These are phyloP conservation scores for Luffia ferchaultella DNA, from an alignment of 2,888 invertebrate genomes.

Conservation along the genomic window DNA sequence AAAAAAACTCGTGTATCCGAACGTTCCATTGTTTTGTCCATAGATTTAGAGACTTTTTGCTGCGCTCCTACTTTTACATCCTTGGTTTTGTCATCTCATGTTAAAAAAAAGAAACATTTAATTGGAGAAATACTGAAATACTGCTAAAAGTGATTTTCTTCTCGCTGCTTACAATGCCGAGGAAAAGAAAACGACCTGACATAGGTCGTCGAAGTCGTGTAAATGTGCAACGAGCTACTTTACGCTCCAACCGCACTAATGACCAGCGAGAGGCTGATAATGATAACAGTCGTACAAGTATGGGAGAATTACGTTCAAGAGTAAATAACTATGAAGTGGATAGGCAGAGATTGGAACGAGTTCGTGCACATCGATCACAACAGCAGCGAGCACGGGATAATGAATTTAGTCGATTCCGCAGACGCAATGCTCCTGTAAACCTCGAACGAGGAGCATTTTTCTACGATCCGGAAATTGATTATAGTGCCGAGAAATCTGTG, in stretches of 20 bases:
- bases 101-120: slow-evolving; percentile 7
- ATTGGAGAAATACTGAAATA: slow-evolving; percentile 7
- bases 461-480: slow-evolving; percentile 17
- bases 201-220: slow-evolving; percentile 21
- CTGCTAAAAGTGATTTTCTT: slow-evolving; percentile 4
- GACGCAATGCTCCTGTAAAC: slow-evolving; percentile 11
- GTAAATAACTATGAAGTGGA: slow-evolving; percentile 11
- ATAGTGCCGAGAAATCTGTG: slow-evolving; percentile 15
- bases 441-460: slow-evolving; percentile 17
- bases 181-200: slow-evolving; percentile 21
- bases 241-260: slow-evolving; percentile 23
- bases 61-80: slow-evolving; percentile 7
- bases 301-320: slow-evolving; percentile 13
- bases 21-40: no score
- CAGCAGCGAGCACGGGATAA: slow-evolving; percentile 14
- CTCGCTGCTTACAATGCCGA: no score
- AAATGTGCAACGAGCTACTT: no score
- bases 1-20: no score
- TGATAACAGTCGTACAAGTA: slow-evolving; percentile 13
- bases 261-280: slow-evolving; percentile 18
- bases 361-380: slow-evolving; percentile 14
- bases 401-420: slow-evolving; percentile 12
- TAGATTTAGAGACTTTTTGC: background rate
- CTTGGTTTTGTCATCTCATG: slow-evolving; percentile 7
- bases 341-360: slow-evolving; percentile 11